phyloP scores from a whole-genome alignment of 2,888 invertebrate species.

The Argyresthia goedartella region DNA sequence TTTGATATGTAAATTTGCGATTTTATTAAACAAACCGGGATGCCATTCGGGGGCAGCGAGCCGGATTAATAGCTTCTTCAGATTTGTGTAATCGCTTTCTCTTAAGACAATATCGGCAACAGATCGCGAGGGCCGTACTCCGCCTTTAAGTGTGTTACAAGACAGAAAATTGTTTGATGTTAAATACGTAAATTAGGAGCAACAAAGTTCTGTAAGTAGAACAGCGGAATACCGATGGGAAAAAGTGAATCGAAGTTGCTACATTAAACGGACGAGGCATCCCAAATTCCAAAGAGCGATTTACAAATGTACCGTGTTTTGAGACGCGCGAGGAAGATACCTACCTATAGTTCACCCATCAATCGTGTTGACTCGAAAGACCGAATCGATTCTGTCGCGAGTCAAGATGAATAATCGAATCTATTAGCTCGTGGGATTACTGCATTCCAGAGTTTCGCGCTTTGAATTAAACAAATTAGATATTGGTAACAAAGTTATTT shows the following conservation, averaged over 20 bases:
- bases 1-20: slow-evolving; percentile 72
- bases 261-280: not conserved
- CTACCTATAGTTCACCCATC: slow-evolving; percentile 25
- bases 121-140: slow-evolving; percentile 50
- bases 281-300: not conserved
- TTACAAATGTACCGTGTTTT: not conserved
- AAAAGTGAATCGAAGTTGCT: not conserved
- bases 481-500: not conserved
- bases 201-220: slow-evolving; percentile 10
- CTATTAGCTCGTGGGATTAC: slow-evolving; percentile 65
- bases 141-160: slow-evolving; percentile 26
- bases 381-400: slow-evolving; percentile 43
- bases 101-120: slow-evolving; percentile 59
- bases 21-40: slow-evolving; percentile 72
- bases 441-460: slow-evolving; percentile 30
- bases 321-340: not conserved
- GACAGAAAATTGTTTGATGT: slow-evolving; percentile 10
- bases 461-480: not conserved
- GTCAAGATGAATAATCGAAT: slow-evolving; percentile 63
- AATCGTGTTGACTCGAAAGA: slow-evolving; percentile 25
- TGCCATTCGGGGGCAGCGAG: slow-evolving; percentile 69
- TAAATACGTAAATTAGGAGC: not conserved
- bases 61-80: slow-evolving; percentile 70
- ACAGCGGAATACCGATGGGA: not conserved
- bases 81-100: slow-evolving; percentile 71